Conservation (phyloP, 2,888 invertebrate species). For the Drosophila koepferae region DNA sequence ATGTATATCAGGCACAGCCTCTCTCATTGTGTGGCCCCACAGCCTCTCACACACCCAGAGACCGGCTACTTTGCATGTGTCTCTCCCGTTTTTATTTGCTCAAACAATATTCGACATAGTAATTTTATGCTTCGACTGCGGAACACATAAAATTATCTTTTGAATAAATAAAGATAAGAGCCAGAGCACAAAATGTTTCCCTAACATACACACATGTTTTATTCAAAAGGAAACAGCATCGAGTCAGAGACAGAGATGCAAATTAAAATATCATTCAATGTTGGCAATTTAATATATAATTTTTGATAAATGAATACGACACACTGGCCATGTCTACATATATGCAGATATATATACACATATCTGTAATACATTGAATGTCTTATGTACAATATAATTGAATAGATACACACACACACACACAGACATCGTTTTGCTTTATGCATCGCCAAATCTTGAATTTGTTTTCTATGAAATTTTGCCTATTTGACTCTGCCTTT, state of each 20-base stretch:
- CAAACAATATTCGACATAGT: conserved; percentile 80
- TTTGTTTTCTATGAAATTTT: conserved; percentile 21
- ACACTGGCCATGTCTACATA: conserved; percentile 31
- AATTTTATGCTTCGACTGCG: conserved; percentile 81
- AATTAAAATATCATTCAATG: conserved; percentile 80
- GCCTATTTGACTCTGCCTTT: conserved; percentile 16
- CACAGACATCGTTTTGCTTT: conserved; percentile 49
- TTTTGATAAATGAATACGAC: conserved; percentile 77
- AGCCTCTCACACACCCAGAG: background rate
- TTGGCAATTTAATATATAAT: conserved; percentile 81
- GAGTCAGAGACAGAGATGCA: conserved; percentile 73
- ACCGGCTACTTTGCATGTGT: conserved; percentile 67
- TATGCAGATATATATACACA: conserved; percentile 12
- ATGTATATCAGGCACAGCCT: conserved; percentile 51
- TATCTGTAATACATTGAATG: conserved; percentile 25
- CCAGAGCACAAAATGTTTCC: conserved; percentile 61
- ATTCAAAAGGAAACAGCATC: conserved; percentile 77
- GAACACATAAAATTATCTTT: conserved; percentile 81
- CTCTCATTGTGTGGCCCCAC: conserved; percentile 1
- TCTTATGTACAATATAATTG: conserved; percentile 51
- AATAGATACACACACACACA: conserved; percentile 22
- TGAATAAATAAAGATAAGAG: conserved; percentile 81
- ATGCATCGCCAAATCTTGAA: conserved; percentile 59
- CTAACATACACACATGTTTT: conserved; percentile 57
- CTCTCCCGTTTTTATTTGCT: conserved; percentile 78